These are phyloP conservation scores for Planococcus citri DNA, from an alignment of 1,140 invertebrate genomes.

Conservation along the genomic window DNA sequence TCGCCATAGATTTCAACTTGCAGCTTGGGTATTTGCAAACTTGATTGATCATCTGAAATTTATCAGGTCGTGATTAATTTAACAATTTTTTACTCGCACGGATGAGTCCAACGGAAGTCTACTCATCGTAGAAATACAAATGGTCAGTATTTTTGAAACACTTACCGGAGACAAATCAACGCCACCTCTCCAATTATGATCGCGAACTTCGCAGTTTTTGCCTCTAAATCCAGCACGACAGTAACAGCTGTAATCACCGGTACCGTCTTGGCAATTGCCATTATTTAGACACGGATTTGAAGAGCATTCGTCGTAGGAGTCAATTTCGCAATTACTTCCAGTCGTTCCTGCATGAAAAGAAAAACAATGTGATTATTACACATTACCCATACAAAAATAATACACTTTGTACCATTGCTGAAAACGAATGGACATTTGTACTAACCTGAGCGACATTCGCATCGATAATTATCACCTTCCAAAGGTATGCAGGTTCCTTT, in stretches of 20 bases:
- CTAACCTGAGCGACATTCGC: slow-evolving; percentile 34
- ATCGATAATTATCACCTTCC: slow-evolving; percentile 56
- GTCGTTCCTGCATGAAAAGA: slow-evolving; percentile 38
- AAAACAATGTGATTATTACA: not conserved
- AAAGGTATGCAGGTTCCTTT: slow-evolving; percentile 57
- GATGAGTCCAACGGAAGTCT: too few species aligned
- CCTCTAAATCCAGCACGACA: slow-evolving; percentile 68
- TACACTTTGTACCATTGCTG: too few species aligned
- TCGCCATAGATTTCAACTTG: slow-evolving; percentile 68
- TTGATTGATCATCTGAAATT: not conserved
- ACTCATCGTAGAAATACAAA: too few species aligned
- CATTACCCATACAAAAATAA: not conserved
- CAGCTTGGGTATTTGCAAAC: slow-evolving; percentile 65
- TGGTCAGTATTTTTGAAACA: too few species aligned
- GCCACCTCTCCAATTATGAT: slow-evolving; percentile 55
- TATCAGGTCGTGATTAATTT: too few species aligned
- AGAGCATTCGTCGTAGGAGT: slow-evolving; percentile 61
- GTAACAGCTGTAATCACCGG: slow-evolving; percentile 67
- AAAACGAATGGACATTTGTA: not conserved
- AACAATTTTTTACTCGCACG: too few species aligned
- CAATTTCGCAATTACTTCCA: slow-evolving; percentile 70
- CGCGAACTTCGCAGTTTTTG: slow-evolving; percentile 69
- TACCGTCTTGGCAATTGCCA: slow-evolving; percentile 62
- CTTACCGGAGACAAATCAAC: slow-evolving; percentile 35
- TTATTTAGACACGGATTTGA: slow-evolving; percentile 73